phyloP scores from a whole-genome alignment of 2,888 invertebrate genomes.

The Lithosia quadra region DNA sequence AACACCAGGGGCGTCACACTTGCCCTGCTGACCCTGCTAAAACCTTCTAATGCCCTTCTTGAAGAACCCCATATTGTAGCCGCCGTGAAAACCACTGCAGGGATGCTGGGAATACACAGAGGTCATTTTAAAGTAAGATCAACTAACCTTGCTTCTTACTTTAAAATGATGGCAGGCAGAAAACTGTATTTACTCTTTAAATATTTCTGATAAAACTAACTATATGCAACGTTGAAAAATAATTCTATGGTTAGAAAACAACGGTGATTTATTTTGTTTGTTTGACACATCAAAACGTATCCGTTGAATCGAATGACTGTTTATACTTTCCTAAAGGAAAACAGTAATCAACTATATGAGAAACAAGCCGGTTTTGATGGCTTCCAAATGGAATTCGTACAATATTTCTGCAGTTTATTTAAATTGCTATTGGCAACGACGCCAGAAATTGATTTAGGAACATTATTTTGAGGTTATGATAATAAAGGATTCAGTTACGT shows the following conservation, averaged over 20 bases:
- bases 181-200: too few species aligned
- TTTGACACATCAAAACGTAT: slow-evolving; percentile 50
- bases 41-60: too few species aligned
- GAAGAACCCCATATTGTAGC: too few species aligned
- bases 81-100: too few species aligned
- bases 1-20: too few species aligned
- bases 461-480: slow-evolving; percentile 52
- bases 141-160: too few species aligned
- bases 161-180: too few species aligned
- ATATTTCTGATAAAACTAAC: slow-evolving; percentile 1
- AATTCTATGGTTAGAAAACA: too few species aligned
- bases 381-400: slow-evolving; percentile 44
- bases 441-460: slow-evolving; percentile 58
- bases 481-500: slow-evolving; percentile 42
- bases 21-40: too few species aligned
- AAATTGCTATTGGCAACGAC: slow-evolving; percentile 64
- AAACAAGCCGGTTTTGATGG: slow-evolving; percentile 41
- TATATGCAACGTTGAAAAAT: slow-evolving; percentile 25
- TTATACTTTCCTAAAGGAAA: slow-evolving; percentile 43
- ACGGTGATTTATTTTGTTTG: slow-evolving; percentile 49
- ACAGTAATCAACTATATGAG: slow-evolving; percentile 40
- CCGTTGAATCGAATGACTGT: slow-evolving; percentile 33
- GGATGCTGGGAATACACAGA: too few species aligned
- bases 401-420: slow-evolving; percentile 56
- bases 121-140: too few species aligned